Evolutionary conservation across 2,797 vertebrate genomes (phyloP).

Genomic region (Onychomys leucogaster): DNA sequence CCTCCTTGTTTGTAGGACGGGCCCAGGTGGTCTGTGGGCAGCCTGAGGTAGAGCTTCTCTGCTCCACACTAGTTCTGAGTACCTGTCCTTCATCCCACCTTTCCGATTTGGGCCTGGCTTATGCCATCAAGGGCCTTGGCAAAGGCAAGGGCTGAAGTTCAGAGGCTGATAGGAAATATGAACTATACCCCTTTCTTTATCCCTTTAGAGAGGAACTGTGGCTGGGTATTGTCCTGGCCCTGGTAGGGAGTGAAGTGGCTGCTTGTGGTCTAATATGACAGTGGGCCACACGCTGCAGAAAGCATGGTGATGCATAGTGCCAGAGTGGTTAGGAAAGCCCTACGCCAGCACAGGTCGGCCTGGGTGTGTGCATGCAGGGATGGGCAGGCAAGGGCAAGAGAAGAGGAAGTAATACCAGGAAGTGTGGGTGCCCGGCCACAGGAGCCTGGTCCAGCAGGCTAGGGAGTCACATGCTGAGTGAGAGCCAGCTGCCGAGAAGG

Average conservation of each 20-base stretch:
- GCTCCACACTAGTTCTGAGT: background rate
- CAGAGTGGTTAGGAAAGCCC: background rate
- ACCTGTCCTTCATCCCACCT: too few relatives aligned
- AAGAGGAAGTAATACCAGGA: background rate
- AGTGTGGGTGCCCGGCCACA: background rate
- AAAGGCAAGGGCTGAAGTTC: background rate
- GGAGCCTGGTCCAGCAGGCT: background rate
- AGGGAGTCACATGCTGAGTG: rapidly evolving
- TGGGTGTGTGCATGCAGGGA: background rate
- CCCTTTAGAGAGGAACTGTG: background rate
- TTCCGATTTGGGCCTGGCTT: background rate
- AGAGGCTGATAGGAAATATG: background rate
- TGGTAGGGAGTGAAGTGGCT: background rate
- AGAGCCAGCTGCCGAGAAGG: background rate
- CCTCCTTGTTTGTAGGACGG: background rate
- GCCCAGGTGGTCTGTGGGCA: background rate
- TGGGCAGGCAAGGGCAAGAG: background rate
- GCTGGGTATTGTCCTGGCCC: background rate
- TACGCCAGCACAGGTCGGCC: background rate
- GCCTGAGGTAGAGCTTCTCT: background rate
- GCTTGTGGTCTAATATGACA: background rate
- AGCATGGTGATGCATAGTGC: background rate
- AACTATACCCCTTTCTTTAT: background rate
- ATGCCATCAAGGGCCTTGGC: background rate
- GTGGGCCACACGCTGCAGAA: background rate